Evolutionary conservation across 2,113 vertebrate genomes (phyloP).

Genomic region (Neogale vison): DNA sequence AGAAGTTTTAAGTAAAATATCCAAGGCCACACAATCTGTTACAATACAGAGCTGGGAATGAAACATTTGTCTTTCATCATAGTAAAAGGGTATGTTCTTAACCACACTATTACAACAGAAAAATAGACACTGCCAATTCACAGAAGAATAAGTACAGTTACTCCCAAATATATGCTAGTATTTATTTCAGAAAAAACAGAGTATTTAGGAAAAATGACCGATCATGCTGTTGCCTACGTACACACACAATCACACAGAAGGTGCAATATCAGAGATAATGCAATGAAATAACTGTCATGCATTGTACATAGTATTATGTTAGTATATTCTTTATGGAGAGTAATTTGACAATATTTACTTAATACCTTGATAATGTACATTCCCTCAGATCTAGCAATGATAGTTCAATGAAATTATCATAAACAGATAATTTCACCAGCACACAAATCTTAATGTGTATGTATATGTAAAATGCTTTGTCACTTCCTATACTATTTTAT

Average conservation of each 20-base stretch:
- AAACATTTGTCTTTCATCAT: neutral
- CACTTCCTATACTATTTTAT: neutral
- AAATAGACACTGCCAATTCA: neutral
- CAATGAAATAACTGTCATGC: neutral
- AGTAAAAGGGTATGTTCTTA: neutral
- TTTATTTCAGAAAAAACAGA: neutral
- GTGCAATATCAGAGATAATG: neutral
- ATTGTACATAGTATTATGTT: neutral
- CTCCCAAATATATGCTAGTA: neutral
- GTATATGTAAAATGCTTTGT: neutral
- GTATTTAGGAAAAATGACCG: neutral
- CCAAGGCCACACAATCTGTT: neutral
- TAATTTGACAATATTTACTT: neutral
- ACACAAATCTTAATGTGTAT: neutral
- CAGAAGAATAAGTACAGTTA: neutral
- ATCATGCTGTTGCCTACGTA: neutral
- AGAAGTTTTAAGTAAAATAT: neutral
- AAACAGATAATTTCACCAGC: neutral
- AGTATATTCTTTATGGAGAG: neutral
- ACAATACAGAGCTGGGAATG: neutral
- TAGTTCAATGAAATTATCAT: neutral
- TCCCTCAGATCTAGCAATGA: neutral
- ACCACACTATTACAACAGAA: neutral
- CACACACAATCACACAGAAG: neutral
- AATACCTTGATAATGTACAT: neutral